These are phyloP conservation scores for Tachina lurida DNA, from an alignment of 2,888 invertebrate species.

Conservation along the genomic window DNA sequence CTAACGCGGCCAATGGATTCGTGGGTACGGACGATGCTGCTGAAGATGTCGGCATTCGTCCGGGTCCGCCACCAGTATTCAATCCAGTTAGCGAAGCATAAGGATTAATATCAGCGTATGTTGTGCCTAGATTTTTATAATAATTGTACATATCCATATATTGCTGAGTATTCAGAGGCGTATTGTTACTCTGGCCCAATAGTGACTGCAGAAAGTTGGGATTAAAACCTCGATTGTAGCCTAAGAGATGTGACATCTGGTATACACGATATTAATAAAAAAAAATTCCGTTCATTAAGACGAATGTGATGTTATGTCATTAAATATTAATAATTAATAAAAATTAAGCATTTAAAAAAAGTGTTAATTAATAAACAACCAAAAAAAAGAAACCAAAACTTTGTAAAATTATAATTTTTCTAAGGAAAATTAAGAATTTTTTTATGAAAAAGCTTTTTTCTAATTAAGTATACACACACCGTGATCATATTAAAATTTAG, in stretches of 20 bases:
- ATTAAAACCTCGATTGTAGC: constrained; percentile 72
- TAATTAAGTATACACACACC: no score
- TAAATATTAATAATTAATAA: neutral
- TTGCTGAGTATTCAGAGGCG: constrained; percentile 72
- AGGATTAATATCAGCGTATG: constrained; percentile 72
- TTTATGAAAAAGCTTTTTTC: no score
- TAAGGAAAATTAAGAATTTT: no score
- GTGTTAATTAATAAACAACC: no score
- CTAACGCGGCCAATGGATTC: constrained; percentile 71
- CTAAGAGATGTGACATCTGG: constrained; percentile 77
- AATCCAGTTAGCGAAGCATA: constrained; percentile 61
- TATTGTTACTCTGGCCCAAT: constrained; percentile 74
- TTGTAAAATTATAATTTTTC: neutral
- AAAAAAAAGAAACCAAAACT: neutral
- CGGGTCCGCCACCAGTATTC: constrained; percentile 48
- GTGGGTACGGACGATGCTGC: constrained; percentile 54
- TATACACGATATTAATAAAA: neutral
- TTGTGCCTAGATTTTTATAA: constrained; percentile 66
- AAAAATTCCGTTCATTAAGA: neutral
- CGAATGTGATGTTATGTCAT: neutral
- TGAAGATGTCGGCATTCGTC: constrained; percentile 59
- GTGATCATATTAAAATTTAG: neutral
- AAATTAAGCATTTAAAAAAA: neutral
- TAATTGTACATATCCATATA: constrained; percentile 74
- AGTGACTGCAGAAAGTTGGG: constrained; percentile 72